Evolutionary conservation across 2,113 vertebrate species (phyloP).

Genomic region (Poeciliopsis prolifica): DNA sequence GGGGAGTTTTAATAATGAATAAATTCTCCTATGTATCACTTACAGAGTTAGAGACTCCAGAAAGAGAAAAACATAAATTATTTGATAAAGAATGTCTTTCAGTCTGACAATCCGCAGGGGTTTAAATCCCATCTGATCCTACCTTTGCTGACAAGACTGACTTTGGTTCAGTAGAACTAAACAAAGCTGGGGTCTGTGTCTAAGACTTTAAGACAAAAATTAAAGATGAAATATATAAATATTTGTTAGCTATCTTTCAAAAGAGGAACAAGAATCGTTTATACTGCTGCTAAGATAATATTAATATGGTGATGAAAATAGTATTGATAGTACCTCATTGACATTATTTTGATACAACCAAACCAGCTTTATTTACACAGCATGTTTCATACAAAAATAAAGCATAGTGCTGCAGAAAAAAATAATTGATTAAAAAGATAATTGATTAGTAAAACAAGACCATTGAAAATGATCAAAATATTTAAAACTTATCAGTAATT

Average conservation of each 20-base stretch:
- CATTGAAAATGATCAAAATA: background rate
- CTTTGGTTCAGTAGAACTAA: no score
- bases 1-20: slow-evolving; percentile 1
- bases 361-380: background rate
- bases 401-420: background rate
- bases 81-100: background rate
- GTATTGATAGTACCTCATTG: no score
- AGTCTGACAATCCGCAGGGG: background rate
- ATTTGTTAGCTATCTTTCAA: no score
- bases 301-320: background rate
- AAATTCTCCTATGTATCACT: background rate
- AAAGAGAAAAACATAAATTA: slow-evolving; percentile 9
- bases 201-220: no score
- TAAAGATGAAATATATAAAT: no score
- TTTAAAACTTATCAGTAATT: background rate
- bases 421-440: background rate
- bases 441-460: background rate
- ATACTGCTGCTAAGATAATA: background rate
- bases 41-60: background rate
- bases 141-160: no score
- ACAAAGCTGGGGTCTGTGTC: no score
- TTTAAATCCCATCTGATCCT: background rate
- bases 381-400: background rate
- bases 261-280: background rate
- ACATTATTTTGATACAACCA: no score